Conservation (phyloP, 2,797 vertebrate genomes). For the Coracias cyanogaster region DNA sequence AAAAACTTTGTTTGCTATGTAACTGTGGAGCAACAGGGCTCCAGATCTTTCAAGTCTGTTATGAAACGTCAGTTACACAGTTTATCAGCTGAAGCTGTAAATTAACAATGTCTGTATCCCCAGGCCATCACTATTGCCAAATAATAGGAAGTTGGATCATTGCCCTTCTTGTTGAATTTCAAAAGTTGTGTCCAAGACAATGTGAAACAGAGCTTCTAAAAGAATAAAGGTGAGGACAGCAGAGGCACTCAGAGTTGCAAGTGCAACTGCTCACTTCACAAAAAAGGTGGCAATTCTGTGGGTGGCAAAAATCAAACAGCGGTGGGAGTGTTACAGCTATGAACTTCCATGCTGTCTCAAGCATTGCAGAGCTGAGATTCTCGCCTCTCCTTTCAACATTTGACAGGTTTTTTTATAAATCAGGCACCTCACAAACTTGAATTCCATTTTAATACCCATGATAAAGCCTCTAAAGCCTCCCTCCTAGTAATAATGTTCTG, state of each 20-base stretch:
- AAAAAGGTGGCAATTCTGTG: conserved; percentile 28
- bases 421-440: not conserved
- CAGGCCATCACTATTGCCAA: not conserved
- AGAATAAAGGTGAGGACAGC: conserved; percentile 12
- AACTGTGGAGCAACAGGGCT: not conserved
- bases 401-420: not conserved
- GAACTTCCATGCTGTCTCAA: conserved; percentile 19
- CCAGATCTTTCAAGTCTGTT: not conserved
- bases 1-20: conserved; percentile 2
- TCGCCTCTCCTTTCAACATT: conserved; percentile 33
- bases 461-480: not conserved
- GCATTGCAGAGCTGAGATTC: conserved; percentile 14
- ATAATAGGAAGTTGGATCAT: not conserved
- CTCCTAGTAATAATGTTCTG: not conserved
- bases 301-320: conserved; percentile 39
- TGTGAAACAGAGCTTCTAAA: conserved; percentile 1
- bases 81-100: not conserved
- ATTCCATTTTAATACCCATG: conserved; percentile 1
- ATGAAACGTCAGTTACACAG: not conserved
- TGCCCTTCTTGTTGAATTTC: conserved; percentile 9
- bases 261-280: conserved; percentile 57
- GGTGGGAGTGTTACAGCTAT: conserved; percentile 35
- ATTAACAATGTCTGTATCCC: not conserved
- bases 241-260: conserved; percentile 4
- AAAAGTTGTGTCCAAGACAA: conserved; percentile 1